phyloP scores from a whole-genome alignment of 2,888 invertebrate genomes.

The Polyploca ridens region DNA sequence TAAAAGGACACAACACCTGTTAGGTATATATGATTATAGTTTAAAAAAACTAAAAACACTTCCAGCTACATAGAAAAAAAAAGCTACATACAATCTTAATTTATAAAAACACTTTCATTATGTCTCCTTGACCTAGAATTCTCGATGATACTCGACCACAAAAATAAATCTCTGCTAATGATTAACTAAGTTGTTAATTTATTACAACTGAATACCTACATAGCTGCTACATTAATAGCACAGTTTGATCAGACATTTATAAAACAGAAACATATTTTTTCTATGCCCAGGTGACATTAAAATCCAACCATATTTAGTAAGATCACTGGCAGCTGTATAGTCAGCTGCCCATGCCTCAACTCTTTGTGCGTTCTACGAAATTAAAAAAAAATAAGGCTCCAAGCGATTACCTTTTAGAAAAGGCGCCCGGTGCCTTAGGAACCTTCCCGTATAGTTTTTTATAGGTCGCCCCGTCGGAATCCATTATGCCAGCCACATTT shows the following conservation, averaged over 20 bases:
- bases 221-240: no score
- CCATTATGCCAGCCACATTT: constrained; percentile 73
- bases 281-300: constrained; percentile 51
- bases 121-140: constrained; percentile 3
- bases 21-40: background rate
- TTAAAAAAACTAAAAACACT: background rate
- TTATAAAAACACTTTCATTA: background rate
- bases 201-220: background rate
- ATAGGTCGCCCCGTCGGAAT: constrained; percentile 54
- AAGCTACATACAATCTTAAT: background rate
- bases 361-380: constrained; percentile 73
- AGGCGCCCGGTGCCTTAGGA: constrained; percentile 59
- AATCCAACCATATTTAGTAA: constrained; percentile 41
- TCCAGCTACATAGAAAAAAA: no score
- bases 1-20: no score
- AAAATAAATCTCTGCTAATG: background rate
- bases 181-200: background rate
- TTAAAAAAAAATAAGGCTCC: constrained; percentile 61
- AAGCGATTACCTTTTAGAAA: constrained; percentile 76
- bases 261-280: background rate
- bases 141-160: background rate
- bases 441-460: constrained; percentile 63
- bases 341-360: constrained; percentile 65
- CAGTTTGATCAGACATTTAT: no score
- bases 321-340: constrained; percentile 66